Evolutionary conservation across 2,888 invertebrate genomes (phyloP), one percentile per base, ranked within the genome.

Genomic region (Tiphia femorata): DNA sequence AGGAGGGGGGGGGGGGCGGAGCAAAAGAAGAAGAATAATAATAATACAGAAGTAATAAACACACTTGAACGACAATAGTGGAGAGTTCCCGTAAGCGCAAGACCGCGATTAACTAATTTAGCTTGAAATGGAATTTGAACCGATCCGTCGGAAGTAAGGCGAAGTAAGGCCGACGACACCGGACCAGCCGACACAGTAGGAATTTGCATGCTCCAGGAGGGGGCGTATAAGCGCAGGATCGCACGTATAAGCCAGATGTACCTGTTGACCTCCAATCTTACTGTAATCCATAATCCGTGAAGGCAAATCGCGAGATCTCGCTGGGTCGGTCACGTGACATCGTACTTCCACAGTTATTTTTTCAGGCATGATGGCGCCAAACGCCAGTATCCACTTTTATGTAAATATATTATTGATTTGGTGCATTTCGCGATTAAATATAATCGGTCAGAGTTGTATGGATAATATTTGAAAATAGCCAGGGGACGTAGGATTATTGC

Each of bases 331-430:
- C 86, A 87, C 86, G 86, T 86, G 86, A 86, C 83, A 74, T 16
- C 55, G 62, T 69, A 72, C 66, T 75, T 72, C 72, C 76, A 72
- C 71, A 85, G 85, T 86, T 84, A 84, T 85, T 85, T 85, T 85
- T 85, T 84, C 81, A 84, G 84, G 84, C 83, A 86, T 85, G 85
- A 86, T 86, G 87, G 87, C 87, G 86, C 86, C 86, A 86, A 86
- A 85, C 80, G 81, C 81, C 81, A 80, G 80, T 80, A 81, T 81
- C 75, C 76, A 80, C 81, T 81, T 84, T 84, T 80, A 83, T 84
- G 81, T 79, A 78, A 82, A 82, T 82, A 80, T 75, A 79, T 76
- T 75, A 72, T 76, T 75, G 79, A 77, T 79, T 73, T 57, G 71
- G 69, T 70, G 75, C 62, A 60, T 67, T 64, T 69, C 67, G 69